Percentiles rank a stretch among this genome's conserved stretches.
phyloP scores from a whole-genome alignment of 2,113 vertebrate species.

The Chloropsis hardwickii region DNA sequence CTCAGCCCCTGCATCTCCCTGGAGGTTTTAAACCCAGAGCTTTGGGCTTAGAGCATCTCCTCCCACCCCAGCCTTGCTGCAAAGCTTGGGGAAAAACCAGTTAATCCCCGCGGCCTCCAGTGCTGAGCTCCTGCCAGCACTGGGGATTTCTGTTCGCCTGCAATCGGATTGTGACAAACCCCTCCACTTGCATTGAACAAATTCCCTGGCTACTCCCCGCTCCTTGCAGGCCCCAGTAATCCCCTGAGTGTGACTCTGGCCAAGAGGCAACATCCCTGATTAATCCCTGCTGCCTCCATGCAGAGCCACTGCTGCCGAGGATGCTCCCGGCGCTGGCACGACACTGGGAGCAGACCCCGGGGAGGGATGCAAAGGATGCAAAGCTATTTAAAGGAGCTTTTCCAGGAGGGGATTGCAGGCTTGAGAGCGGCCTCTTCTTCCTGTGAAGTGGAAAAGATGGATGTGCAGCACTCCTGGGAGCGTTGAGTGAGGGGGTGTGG shows the following conservation, averaged over 20 bases:
- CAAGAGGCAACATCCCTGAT: neutral
- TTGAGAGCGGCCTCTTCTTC: neutral
- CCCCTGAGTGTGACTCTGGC: neutral
- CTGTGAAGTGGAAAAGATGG: neutral
- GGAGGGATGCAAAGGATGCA: neutral
- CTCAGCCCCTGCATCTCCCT: neutral
- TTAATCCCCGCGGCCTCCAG: neutral
- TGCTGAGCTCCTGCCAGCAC: neutral
- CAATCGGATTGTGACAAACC: conserved; percentile 20
- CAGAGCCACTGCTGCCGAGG: neutral
- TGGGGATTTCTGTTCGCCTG: neutral
- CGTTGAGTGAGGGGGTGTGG: fast-evolving
- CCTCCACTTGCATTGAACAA: neutral
- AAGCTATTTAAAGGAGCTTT: neutral
- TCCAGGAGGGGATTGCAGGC: neutral
- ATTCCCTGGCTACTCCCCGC: neutral
- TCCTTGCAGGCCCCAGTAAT: neutral
- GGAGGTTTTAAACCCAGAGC: neutral
- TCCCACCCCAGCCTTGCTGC: neutral
- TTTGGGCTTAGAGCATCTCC: neutral
- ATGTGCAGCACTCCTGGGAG: fast-evolving
- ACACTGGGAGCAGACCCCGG: neutral
- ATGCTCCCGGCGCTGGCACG: neutral
- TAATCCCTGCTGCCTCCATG: neutral
- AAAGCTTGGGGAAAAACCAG: neutral